Percentiles rank a stretch among this genome's conserved stretches.
phyloP scores from a whole-genome alignment of 2,113 vertebrate genomes.

The Zosterops lateralis region DNA sequence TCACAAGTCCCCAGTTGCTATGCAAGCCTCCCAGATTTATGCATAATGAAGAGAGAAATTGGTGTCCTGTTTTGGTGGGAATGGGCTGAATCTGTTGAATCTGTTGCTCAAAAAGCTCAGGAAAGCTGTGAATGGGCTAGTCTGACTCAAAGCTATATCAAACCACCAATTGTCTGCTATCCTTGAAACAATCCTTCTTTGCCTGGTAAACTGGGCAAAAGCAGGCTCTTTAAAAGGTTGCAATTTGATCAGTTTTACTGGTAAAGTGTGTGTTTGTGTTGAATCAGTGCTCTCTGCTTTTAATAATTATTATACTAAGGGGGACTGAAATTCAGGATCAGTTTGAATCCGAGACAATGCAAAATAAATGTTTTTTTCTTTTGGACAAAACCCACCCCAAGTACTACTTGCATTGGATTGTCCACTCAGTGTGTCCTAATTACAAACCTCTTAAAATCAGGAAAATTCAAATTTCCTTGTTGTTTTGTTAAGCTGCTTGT shows the following conservation, averaged over 20 bases:
- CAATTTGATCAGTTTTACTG: not conserved
- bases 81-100: not conserved
- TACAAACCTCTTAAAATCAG: not conserved
- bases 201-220: not conserved
- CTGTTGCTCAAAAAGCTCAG: not conserved
- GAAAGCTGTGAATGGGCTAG: not conserved
- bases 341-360: not conserved
- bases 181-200: not conserved
- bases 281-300: not conserved
- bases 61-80: rapidly evolving
- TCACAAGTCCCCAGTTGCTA: not conserved
- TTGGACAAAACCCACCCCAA: not conserved
- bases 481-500: not conserved
- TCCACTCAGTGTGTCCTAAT: not conserved
- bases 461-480: not conserved
- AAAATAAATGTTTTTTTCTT: not conserved
- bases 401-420: not conserved
- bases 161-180: not conserved
- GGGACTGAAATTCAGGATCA: not conserved
- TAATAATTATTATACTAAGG: not conserved
- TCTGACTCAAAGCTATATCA: not conserved
- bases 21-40: not conserved
- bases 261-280: not conserved
- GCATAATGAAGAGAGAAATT: not conserved
- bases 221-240: not conserved